phyloP scores from a whole-genome alignment of 2,113 vertebrate genomes.

The Buteo buteo region DNA sequence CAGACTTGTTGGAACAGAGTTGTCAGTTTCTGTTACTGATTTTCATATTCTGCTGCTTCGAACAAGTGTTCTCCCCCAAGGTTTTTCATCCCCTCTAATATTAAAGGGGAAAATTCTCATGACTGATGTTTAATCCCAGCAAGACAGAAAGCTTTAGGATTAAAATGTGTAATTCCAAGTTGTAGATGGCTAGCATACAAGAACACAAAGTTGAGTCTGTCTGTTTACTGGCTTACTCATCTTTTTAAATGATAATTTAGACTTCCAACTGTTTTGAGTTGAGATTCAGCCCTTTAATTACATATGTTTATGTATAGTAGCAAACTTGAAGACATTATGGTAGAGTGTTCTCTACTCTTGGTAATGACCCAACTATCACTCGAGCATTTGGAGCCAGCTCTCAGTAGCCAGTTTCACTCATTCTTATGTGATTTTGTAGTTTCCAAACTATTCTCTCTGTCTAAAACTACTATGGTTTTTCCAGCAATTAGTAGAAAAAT shows the following conservation, averaged over 20 bases:
- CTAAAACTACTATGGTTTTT: background rate
- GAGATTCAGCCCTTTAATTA: conserved; percentile 57
- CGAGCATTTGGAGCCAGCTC: conserved; percentile 35
- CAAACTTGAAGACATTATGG: conserved; percentile 64
- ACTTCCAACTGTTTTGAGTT: conserved; percentile 62
- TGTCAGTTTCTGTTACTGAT: background rate
- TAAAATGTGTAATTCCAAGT: conserved; percentile 37
- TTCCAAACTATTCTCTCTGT: conserved; percentile 40
- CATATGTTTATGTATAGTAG: conserved; percentile 57
- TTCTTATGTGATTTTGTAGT: conserved; percentile 57
- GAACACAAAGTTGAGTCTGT: conserved; percentile 58
- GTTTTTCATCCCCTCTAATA: background rate
- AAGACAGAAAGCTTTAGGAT: conserved; percentile 25
- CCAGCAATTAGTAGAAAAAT: conserved; percentile 44
- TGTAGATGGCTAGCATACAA: conserved; percentile 51
- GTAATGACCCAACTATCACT: conserved; percentile 62
- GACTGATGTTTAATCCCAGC: background rate
- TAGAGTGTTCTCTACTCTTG: conserved; percentile 53
- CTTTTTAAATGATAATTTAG: conserved; percentile 58
- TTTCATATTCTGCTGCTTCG: background rate
- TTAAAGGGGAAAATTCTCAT: background rate
- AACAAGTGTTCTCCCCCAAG: background rate
- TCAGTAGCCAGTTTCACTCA: conserved; percentile 42
- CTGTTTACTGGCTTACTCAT: conserved; percentile 56
- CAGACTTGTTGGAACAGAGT: background rate